These are phyloP conservation scores for Calameuta idolon DNA, from an alignment of 2,888 invertebrate genomes.

Conservation along the genomic window DNA sequence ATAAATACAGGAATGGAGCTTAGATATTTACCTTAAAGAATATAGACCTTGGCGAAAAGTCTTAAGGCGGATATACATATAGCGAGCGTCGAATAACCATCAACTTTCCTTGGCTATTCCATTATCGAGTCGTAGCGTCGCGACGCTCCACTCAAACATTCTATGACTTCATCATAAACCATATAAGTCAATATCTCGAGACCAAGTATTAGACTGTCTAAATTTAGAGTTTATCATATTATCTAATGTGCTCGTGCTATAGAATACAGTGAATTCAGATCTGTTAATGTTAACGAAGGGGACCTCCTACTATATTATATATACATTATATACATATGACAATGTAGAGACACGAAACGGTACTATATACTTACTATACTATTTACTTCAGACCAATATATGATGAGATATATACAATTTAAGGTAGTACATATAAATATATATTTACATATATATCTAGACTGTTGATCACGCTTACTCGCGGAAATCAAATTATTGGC, in stretches of 20 bases:
- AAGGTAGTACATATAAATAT: neutral
- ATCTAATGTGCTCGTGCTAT: neutral
- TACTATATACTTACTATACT: neutral
- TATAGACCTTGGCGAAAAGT: neutral
- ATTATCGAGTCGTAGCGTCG: neutral
- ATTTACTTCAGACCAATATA: neutral
- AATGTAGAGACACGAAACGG: neutral
- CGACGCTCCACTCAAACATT: neutral
- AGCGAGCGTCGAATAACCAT: neutral
- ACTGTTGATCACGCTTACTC: neutral
- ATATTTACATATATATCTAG: neutral
- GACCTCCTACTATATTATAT: neutral
- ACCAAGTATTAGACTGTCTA: constrained; percentile 22
- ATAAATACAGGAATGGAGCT: neutral
- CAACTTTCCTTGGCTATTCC: neutral
- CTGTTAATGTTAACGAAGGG: neutral
- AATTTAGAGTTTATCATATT: neutral
- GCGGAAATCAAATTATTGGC: neutral
- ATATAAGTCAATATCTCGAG: constrained; percentile 13
- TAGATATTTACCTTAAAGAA: neutral
- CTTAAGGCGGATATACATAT: neutral
- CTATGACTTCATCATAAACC: neutral
- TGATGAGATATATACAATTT: neutral
- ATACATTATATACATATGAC: neutral
- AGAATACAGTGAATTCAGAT: neutral